phyloP scores from a whole-genome alignment of 2,113 vertebrate genomes.

The Alosa alosa region DNA sequence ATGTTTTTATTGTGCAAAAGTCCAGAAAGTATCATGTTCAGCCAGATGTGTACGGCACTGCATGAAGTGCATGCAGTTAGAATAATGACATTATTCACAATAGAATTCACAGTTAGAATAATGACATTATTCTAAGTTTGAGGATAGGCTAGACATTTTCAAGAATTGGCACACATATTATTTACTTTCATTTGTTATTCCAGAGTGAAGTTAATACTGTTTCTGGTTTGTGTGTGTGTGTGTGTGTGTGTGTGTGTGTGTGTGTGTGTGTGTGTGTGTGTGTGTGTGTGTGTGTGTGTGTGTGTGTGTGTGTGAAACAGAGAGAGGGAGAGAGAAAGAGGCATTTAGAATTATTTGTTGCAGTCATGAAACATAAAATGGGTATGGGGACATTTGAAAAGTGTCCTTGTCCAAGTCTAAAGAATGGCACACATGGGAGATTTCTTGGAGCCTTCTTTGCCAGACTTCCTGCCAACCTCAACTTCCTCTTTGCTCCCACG shows the following conservation, averaged over 20 bases:
- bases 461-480: not conserved
- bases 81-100: no score
- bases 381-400: not conserved
- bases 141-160: not conserved
- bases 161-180: not conserved
- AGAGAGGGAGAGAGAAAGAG: not conserved
- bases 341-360: not conserved
- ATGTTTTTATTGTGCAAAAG: no score
- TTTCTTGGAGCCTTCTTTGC: conserved; percentile 44
- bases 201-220: not conserved
- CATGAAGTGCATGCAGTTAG: no score
- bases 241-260: not conserved
- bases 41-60: no score
- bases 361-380: no score
- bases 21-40: no score
- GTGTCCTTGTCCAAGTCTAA: conserved; percentile 34
- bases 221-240: not conserved
- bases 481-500: not conserved
- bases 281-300: not conserved
- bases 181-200: not conserved
- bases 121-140: not conserved
- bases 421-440: conserved; percentile 64
- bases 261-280: not conserved
- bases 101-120: no score
- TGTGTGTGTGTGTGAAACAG: no score